Conservation (phyloP, 2,113 vertebrate genomes). For the Maccullochella peelii region DNA sequence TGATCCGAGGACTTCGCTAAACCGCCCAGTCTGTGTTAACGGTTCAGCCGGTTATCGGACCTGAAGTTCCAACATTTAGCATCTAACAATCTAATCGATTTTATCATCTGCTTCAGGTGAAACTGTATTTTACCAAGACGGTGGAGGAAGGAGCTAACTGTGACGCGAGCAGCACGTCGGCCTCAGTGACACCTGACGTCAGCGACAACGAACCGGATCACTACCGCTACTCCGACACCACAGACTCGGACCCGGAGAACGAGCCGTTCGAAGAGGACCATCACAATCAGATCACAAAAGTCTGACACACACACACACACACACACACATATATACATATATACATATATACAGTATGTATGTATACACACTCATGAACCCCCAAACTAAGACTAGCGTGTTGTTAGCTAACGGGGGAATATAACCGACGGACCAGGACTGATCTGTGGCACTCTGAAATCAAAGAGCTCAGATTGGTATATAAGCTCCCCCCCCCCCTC, state of each 20-base stretch:
- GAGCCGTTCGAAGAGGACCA: constrained; percentile 96
- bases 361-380: constrained; percentile 27
- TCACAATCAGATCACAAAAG: constrained; percentile 96
- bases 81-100: background rate
- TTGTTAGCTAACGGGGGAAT: constrained; percentile 26
- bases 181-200: constrained; percentile 95
- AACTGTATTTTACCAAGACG: constrained; percentile 97
- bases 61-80: no score
- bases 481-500: background rate
- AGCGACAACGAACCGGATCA: constrained; percentile 99
- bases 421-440: constrained; percentile 31
- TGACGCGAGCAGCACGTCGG: constrained; percentile 93
- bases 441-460: constrained; percentile 37
- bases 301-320: constrained; percentile 85
- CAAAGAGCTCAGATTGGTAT: constrained; percentile 33
- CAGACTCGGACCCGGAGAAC: constrained; percentile 98
- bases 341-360: background rate
- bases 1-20: no score
- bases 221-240: constrained; percentile 99
- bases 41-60: no score
- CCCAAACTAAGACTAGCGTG: constrained; percentile 13
- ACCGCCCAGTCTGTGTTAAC: no score
- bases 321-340: no score
- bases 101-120: constrained; percentile 86
- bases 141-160: constrained; percentile 94